Evolutionary conservation across 2,888 invertebrate genomes (phyloP).

Genomic region (Caenorhabditis sulstoni): DNA sequence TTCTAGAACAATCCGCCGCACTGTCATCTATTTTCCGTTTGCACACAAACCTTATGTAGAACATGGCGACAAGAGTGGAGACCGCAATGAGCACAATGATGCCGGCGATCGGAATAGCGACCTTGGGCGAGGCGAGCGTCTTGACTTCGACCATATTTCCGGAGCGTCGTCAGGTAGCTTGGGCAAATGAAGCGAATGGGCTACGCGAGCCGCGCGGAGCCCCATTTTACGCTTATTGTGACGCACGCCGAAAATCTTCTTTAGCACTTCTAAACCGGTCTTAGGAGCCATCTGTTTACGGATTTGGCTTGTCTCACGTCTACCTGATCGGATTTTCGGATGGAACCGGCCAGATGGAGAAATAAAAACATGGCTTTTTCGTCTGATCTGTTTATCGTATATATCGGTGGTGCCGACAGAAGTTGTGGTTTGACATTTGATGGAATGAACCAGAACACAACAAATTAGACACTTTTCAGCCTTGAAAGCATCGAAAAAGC

Average conservation of each 20-base stretch:
- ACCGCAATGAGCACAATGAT: constrained; percentile 58
- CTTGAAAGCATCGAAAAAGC: background rate
- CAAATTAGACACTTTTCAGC: constrained; percentile 5
- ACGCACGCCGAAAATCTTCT: constrained; percentile 48
- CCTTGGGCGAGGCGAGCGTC: constrained; percentile 58
- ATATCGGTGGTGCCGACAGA: too few species aligned
- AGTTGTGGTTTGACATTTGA: too few species aligned
- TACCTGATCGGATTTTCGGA: constrained; percentile 21
- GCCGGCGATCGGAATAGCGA: constrained; percentile 60
- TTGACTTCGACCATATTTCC: constrained; percentile 60
- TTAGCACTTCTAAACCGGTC: constrained; percentile 35
- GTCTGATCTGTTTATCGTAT: too few species aligned
- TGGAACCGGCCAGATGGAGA: too few species aligned
- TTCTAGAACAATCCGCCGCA: too few species aligned
- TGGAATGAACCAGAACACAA: too few species aligned
- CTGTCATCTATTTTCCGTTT: background rate
- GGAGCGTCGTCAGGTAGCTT: background rate
- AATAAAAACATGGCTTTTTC: background rate
- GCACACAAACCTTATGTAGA: constrained; percentile 59
- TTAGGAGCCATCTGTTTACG: constrained; percentile 12
- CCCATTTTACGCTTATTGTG: constrained; percentile 41
- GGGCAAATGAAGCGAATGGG: constrained; percentile 19
- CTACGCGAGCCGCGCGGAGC: constrained; percentile 2
- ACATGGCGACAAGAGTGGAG: constrained; percentile 60
- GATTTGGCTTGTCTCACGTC: constrained; percentile 10